phyloP scores from a whole-genome alignment of 2,888 invertebrate genomes.

The Andrena marginata region DNA sequence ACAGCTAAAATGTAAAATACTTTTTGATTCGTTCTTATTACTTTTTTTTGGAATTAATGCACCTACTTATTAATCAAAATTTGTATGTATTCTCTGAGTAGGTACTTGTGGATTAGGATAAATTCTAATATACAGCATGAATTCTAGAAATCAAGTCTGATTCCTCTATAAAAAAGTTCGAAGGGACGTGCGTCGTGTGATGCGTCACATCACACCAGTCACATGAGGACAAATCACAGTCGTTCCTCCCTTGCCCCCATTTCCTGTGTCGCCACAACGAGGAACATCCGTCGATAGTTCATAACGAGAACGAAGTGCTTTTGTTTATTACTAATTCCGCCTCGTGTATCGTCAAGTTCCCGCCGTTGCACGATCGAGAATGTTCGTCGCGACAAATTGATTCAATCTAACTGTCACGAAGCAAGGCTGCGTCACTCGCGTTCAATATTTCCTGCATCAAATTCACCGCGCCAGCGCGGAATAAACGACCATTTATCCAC shows the following conservation, averaged over 20 bases:
- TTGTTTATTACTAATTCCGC: conserved; percentile 59
- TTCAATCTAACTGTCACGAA: conserved; percentile 48
- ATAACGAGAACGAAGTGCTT: conserved; percentile 56
- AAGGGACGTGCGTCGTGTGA: not conserved
- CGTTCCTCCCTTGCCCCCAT: conserved; percentile 68
- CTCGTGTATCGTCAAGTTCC: conserved; percentile 60
- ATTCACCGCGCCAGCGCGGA: not conserved
- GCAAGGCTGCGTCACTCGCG: not conserved
- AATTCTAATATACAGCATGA: no score
- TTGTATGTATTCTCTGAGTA: no score
- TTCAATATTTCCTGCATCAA: conserved; percentile 30
- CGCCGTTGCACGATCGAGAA: conserved; percentile 58
- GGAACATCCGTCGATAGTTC: conserved; percentile 76
- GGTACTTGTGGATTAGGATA: no score
- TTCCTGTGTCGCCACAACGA: conserved; percentile 75
- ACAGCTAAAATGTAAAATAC: no score
- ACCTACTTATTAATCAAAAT: no score
- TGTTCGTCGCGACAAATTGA: conserved; percentile 59
- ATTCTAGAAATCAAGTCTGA: not conserved
- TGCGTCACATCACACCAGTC: conserved; percentile 12
- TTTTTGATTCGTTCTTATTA: no score
- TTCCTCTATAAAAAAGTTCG: conserved; percentile 3
- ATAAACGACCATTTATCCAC: not conserved
- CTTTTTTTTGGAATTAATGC: no score
- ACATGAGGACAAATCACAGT: conserved; percentile 45